These are phyloP conservation scores for Eupristina koningsbergeri DNA, from an alignment of 1,140 invertebrate genomes.

Conservation along the genomic window DNA sequence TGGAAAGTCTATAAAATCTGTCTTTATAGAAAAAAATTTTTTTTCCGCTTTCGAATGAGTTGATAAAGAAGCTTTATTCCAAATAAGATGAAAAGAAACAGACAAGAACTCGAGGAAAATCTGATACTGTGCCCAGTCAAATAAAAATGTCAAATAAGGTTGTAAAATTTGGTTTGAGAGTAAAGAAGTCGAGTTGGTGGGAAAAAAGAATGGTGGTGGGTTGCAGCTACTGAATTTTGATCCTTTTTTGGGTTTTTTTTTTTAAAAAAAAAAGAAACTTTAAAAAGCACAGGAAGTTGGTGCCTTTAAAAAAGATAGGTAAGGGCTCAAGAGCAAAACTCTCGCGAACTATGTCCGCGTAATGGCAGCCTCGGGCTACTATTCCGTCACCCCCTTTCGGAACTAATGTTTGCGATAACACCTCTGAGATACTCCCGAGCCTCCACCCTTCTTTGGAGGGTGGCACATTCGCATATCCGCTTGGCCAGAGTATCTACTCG, in stretches of 20 bases:
- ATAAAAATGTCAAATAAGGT: slow-evolving; percentile 47
- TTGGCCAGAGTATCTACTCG: not conserved
- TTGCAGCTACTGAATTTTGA: no score
- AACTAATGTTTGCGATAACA: slow-evolving; percentile 71
- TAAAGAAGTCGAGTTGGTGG: slow-evolving; percentile 4
- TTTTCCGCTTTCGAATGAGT: not conserved
- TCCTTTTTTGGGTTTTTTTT: not conserved
- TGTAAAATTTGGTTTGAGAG: slow-evolving; percentile 27
- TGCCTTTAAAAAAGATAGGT: slow-evolving; percentile 47
- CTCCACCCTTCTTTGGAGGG: slow-evolving; percentile 38
- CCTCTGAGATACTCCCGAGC: slow-evolving; percentile 48
- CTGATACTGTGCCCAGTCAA: not conserved
- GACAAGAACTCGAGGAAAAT: no score
- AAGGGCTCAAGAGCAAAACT: slow-evolving; percentile 52
- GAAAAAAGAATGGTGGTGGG: not conserved
- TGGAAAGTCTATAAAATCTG: no score
- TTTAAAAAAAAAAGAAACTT: not conserved
- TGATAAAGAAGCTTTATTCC: not conserved
- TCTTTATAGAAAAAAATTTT: no score
- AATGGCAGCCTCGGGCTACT: slow-evolving; percentile 69
- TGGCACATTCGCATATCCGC: not conserved
- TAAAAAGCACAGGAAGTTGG: slow-evolving; percentile 47
- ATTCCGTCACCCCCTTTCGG: slow-evolving; percentile 65
- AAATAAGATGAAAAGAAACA: not conserved
- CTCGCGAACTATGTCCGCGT: slow-evolving; percentile 69